Evolutionary conservation across 2,888 invertebrate genomes (phyloP).

Genomic region (Chloromyia formosa): DNA sequence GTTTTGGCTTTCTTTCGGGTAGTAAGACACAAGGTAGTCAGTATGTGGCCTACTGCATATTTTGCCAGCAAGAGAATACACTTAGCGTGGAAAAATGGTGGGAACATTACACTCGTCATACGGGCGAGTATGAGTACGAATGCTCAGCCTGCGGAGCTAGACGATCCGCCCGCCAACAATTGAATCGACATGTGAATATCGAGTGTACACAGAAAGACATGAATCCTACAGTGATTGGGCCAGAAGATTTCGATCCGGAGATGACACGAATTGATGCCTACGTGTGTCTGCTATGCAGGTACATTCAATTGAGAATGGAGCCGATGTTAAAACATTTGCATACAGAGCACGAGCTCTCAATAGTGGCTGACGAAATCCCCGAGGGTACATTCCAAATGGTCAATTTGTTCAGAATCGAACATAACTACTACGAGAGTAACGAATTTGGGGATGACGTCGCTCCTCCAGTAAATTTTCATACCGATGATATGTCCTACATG

Average conservation of each 20-base stretch:
- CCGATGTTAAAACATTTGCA: conserved; percentile 38
- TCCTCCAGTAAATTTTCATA: not conserved
- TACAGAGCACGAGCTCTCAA: conserved; percentile 45
- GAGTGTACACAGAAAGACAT: conserved; percentile 21
- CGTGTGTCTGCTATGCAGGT: conserved; percentile 46
- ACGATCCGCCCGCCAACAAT: conserved; percentile 34
- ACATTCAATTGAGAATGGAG: conserved; percentile 42
- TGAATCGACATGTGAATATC: conserved; percentile 50
- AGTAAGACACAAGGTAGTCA: not conserved
- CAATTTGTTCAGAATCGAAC: conserved; percentile 22
- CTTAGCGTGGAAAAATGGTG: conserved; percentile 44
- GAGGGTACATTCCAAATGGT: conserved; percentile 13
- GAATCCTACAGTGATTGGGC: not conserved
- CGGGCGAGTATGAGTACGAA: conserved; percentile 77
- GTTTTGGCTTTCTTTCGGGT: conserved; percentile 40
- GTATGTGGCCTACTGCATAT: conserved; percentile 44
- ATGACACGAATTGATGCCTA: conserved; percentile 38
- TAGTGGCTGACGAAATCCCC: not conserved
- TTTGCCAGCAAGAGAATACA: conserved; percentile 42
- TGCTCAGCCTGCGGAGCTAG: conserved; percentile 64
- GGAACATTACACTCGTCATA: conserved; percentile 79
- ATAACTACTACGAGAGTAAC: not conserved
- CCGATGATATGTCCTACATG: conserved; percentile 56
- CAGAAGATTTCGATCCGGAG: conserved; percentile 37
- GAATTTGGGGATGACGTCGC: conserved; percentile 42